These are phyloP conservation scores for Strix aluco DNA, from an alignment of 2,113 vertebrate genomes.

Conservation along the genomic window DNA sequence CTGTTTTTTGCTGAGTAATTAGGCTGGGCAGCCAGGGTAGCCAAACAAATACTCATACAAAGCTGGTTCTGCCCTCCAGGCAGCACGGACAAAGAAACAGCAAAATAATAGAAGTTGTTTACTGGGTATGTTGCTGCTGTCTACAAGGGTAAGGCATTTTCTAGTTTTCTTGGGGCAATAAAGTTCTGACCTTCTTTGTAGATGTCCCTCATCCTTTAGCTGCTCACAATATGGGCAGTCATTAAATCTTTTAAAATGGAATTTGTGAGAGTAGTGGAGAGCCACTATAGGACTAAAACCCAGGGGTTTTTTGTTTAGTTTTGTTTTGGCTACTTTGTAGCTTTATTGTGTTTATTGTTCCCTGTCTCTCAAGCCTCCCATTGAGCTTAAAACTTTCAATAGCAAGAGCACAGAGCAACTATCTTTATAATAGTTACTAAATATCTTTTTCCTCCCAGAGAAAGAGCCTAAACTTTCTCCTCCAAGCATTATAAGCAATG, in stretches of 20 bases:
- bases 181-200: neutral
- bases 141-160: neutral
- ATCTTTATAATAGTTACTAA: neutral
- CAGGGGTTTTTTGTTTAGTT: neutral
- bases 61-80: conserved; percentile 14
- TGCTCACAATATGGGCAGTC: neutral
- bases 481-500: neutral
- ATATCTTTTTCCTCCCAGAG: neutral
- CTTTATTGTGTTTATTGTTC: conserved; percentile 13
- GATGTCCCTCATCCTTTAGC: neutral
- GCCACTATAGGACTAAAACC: neutral
- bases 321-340: neutral
- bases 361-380: neutral
- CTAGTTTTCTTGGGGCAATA: neutral
- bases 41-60: neutral
- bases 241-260: neutral
- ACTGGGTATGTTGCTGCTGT: neutral
- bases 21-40: neutral
- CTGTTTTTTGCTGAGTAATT: neutral
- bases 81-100: neutral
- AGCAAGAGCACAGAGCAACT: neutral
- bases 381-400: neutral
- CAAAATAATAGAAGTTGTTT: neutral
- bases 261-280: neutral
- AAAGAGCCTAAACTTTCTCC: neutral